Base-by-base conservation (phyloP, 2,113 vertebrate genomes). In the Mugil cephalus region DNA sequence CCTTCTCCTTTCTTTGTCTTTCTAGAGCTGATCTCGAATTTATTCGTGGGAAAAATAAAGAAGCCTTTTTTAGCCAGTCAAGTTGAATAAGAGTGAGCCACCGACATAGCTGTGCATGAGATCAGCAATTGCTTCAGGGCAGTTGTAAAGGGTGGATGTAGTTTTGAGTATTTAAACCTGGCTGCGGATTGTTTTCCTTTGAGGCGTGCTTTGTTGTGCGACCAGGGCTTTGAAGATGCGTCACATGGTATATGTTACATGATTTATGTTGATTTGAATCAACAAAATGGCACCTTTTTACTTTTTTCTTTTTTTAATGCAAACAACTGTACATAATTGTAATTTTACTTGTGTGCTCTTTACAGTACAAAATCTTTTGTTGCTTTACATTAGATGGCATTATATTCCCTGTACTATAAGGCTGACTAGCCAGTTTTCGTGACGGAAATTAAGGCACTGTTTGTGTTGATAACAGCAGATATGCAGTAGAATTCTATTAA, bases 231-330 rank as follows among this genome's bases (percentile, higher is more conserved):
- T 56, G 6, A 69, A 80, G 68, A 85, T 53, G 24, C 5, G 24
- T 30, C 24, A 30, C 24, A n/a, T n/a, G n/a, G n/a, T 72, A 35
- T 83, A 73, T 82, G 84, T 86, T 89, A 74, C 67, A 61, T 55
- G 69, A 50, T 73, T 81, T 74, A 46, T 82, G 77, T 87, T 85
- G 77, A 85, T 86, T 74, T 88, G 8, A 15, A 66, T 87, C 50
- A 82, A 82, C 66, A 71, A 47, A 77, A 43, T 51, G 21, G 45
- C 78, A 83, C 50, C 34, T 88, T 87, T 68, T 70, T 38, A 38
- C 56, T 66, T 58, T 73, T 34, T 35, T 70, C 14, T 62, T 35
- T 79, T 68, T 74, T 79, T 74, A 46, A 64, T 84, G 52, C 17
- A 69, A 83, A 45, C 54, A 65, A 76, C 10, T 75, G 74, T 82